Evolutionary conservation across 2,888 invertebrate species (phyloP).

Genomic region (Tigriopus californicus): DNA sequence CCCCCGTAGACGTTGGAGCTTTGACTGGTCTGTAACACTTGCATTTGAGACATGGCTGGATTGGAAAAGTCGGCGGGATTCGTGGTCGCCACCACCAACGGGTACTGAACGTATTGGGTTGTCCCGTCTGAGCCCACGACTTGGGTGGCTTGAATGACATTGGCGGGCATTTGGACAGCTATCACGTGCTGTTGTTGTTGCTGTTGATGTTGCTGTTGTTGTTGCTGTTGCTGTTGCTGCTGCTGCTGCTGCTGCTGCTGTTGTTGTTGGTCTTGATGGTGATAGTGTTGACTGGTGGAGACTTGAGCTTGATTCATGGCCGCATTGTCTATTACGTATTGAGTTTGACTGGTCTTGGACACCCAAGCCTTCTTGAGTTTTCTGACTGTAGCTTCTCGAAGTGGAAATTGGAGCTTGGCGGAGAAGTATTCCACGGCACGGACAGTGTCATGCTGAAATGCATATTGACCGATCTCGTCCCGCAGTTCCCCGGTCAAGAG

Average conservation of each 20-base stretch:
- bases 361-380: conserved; percentile 22
- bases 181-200: conserved; percentile 14
- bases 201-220: conserved; percentile 15
- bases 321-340: no score
- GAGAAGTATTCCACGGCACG: conserved; percentile 22
- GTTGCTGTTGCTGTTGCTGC: conserved; percentile 14
- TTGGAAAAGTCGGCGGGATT: no score
- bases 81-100: no score
- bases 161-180: no score
- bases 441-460: conserved; percentile 20
- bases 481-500: conserved; percentile 19
- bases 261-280: conserved; percentile 15
- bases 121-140: no score
- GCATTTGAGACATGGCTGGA: no score
- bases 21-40: no score
- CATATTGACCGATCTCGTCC: conserved; percentile 22
- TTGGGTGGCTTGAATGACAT: no score
- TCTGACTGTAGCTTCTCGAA: conserved; percentile 22
- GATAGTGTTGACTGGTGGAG: conserved; percentile 2
- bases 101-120: no score
- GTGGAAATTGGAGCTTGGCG: conserved; percentile 21
- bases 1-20: no score
- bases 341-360: conserved; percentile 16
- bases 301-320: neutral
- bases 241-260: conserved; percentile 15